Evolutionary conservation across 2,888 invertebrate species (phyloP), one percentile per base, ranked within the genome.

Genomic region (Tupiocoris notatus): DNA sequence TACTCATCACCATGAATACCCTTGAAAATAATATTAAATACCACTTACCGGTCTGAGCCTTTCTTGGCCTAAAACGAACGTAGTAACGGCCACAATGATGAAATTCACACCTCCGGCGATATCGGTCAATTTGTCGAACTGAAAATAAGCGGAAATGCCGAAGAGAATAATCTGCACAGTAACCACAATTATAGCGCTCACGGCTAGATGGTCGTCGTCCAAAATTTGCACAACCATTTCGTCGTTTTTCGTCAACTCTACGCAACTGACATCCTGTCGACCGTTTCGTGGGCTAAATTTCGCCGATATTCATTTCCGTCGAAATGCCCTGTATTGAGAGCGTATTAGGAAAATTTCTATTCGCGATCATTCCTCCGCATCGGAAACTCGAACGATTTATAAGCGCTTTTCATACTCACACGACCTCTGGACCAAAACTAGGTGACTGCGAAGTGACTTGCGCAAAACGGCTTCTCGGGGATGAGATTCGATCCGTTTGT

Each of bases 61-160:
- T 9, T 76, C 89, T 87, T 93, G 92, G 16, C 94, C 93, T 59
- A 95, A 86, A 82, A 92, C 91, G 85, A 96, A 94, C 24, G 95
- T 95, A 62, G 95, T 86, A 78, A 96, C 84, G 7, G 95, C 94
- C 80, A 96, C 88, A 74, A 95, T 92, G 80, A 95, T 93, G 84
- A 96, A 96, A 85, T 96, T 96, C 75, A 93, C 92, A 76, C 96
- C 96, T 7, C 96, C 95, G 78, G 95, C 95, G 85, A 96, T 94
- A 84, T 96, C 96, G 0, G 95, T 94, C 76, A 96, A 87, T 86
- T 95, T 95, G 84, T 96, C 95, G 86, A 92, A 90, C 84, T 95
- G 93, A 81, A 93, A 92, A 75, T 91, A 88, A 2, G 94, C 92
- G 59, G 95, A 95, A 81, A 96, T 89, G 57, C 91, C 87, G 85